Evolutionary conservation across 2,113 vertebrate species (phyloP).

Genomic region (Girardinichthys multiradiatus): DNA sequence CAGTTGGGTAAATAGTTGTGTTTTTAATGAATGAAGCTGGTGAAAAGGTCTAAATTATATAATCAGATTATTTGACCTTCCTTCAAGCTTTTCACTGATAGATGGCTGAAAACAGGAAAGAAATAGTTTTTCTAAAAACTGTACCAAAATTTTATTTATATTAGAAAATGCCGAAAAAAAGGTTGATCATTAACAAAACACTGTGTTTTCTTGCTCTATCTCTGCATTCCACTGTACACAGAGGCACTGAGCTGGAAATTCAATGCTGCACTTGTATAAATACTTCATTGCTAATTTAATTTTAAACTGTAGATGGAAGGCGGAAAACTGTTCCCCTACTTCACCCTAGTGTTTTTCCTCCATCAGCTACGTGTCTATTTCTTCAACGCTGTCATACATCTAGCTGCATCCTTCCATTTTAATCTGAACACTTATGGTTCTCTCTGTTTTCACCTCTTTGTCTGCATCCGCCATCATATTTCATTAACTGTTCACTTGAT

Average conservation of each 20-base stretch:
- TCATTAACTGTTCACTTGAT: background rate
- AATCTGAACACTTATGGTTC: background rate
- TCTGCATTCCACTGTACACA: conserved; percentile 17
- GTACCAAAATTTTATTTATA: background rate
- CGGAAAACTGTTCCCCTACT: conserved; percentile 25
- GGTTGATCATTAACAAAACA: background rate
- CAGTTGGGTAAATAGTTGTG: background rate
- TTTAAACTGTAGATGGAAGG: conserved; percentile 54
- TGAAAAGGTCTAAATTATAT: background rate
- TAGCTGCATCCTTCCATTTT: conserved; percentile 15
- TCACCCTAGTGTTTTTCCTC: conserved; percentile 25
- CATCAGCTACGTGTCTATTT: conserved; percentile 25
- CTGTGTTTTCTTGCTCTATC: conserved; percentile 6
- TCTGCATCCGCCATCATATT: background rate
- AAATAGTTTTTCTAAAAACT: too few relatives aligned
- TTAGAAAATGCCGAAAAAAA: background rate
- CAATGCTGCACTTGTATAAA: conserved; percentile 55
- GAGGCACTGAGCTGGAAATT: conserved; percentile 53
- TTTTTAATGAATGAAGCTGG: background rate
- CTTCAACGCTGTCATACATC: background rate
- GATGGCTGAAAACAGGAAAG: too few relatives aligned
- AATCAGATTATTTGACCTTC: background rate
- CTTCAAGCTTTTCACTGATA: background rate
- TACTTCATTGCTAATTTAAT: conserved; percentile 69
- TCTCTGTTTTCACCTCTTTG: background rate